Evolutionary conservation across 2,113 vertebrate species (phyloP).

Genomic region (Oreochromis tanganicae): DNA sequence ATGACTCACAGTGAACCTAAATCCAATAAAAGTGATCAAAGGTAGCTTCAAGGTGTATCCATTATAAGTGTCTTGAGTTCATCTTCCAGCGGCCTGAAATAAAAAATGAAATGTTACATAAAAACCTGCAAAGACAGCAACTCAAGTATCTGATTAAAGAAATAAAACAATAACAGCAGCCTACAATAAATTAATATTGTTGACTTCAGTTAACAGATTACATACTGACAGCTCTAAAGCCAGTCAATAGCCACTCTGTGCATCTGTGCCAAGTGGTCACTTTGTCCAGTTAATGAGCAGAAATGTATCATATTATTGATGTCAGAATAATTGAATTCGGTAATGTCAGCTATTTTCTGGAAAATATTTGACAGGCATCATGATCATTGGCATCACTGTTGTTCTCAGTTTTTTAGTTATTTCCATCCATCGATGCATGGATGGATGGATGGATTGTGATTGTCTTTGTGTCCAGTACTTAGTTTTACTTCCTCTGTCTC

Average conservation of each 20-base stretch:
- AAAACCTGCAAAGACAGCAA: neutral
- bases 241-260: neutral
- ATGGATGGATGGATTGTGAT: neutral
- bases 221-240: neutral
- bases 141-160: neutral
- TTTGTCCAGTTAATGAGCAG: neutral
- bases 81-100: neutral
- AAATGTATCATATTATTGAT: neutral
- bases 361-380: neutral
- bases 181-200: neutral
- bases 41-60: neutral
- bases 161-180: neutral
- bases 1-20: neutral
- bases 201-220: neutral
- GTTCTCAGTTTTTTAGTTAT: neutral
- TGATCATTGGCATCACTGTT: neutral
- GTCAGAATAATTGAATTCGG: neutral
- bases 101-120: neutral
- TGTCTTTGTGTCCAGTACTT: neutral
- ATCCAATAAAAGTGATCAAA: neutral
- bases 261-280: neutral
- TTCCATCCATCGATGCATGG: too few species aligned
- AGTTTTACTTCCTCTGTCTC: neutral
- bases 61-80: neutral
- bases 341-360: neutral